Evolutionary conservation across 2,113 vertebrate genomes (phyloP), one percentile per base, ranked within the genome.

Genomic region (Melanerpes aurifrons): DNA sequence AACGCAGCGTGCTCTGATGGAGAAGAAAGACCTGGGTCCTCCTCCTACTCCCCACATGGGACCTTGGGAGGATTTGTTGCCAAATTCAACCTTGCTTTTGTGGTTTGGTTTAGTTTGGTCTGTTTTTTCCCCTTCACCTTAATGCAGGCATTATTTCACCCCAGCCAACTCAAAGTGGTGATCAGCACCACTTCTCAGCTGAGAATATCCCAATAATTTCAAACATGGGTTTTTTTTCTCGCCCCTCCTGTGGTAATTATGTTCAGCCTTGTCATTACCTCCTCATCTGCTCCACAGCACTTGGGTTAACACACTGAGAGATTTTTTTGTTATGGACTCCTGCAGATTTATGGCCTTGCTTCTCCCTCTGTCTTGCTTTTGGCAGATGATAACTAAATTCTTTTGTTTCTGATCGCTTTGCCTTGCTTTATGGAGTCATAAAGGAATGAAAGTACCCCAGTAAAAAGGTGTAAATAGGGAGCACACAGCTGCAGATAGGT

Each of bases 391-490:
- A 93, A 91, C 84, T 31, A 64, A 94, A 93, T 95, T 89, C 85
- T 83, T 94, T 92, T 91, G 96, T 96, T 96, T 93, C 96, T 92
- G 92, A 93, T 95, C 89, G 80, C 89, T 95, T 92, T 77, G 86
- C 92, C 87, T 78, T 91, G 85, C 24, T 96, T 95, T 96, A 93
- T 92, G n/a, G 91, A 18, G 32, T 45, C 70, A 96, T 96, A 91
- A 95, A 96, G 48, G 94, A 82, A 77, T 77, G 77, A 89, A 95
- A 94, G 74, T 82, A 91, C 58, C 79, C 82, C n/a, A 87, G 83
- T 91, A 93, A 94, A 95, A 81, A 32, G 31, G 75, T 69, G 82
- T 74, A 86, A 89, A 91, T 67, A 64, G 87, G 78, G 76, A 5
- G 26, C 45, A 57, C 62, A 54, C 43, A 63, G 85, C 82, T 64